Conservation (phyloP, 2,113 vertebrate species). For the Lamprologus callipterus region DNA sequence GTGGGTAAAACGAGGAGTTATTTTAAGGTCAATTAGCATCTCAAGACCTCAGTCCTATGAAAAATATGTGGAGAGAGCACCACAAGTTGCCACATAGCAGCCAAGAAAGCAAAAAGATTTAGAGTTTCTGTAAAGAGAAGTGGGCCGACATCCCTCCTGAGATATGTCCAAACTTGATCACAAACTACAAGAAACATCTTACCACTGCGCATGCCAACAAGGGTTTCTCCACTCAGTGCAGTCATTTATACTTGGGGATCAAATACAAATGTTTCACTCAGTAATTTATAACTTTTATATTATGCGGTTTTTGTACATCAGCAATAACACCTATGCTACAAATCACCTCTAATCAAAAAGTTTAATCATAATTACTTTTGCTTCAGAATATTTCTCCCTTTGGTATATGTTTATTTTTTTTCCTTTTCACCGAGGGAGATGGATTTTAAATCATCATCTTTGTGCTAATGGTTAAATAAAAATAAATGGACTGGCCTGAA, state of each 20-base stretch:
- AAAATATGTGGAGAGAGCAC: neutral
- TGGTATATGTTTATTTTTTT: neutral
- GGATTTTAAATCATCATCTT: neutral
- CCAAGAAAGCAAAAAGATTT: neutral
- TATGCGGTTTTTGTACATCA: neutral
- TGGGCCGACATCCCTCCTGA: neutral
- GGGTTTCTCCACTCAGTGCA: neutral
- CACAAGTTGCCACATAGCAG: neutral
- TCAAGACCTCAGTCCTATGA: neutral
- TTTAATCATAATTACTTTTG: neutral
- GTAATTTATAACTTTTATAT: neutral
- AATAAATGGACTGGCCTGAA: neutral
- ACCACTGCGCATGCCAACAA: neutral
- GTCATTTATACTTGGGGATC: neutral
- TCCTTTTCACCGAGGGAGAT: neutral
- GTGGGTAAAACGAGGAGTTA: neutral
- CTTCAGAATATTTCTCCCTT: neutral
- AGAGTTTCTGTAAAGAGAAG: neutral
- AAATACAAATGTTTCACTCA: neutral
- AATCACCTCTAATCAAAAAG: neutral
- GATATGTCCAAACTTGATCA: neutral
- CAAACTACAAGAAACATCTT: neutral
- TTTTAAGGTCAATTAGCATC: neutral
- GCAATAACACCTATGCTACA: neutral
- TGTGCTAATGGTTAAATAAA: neutral